Evolutionary conservation across 1,140 invertebrate genomes (phyloP), one percentile per base, ranked within the genome.

Genomic region (Pseudomyrmex sp.): DNA sequence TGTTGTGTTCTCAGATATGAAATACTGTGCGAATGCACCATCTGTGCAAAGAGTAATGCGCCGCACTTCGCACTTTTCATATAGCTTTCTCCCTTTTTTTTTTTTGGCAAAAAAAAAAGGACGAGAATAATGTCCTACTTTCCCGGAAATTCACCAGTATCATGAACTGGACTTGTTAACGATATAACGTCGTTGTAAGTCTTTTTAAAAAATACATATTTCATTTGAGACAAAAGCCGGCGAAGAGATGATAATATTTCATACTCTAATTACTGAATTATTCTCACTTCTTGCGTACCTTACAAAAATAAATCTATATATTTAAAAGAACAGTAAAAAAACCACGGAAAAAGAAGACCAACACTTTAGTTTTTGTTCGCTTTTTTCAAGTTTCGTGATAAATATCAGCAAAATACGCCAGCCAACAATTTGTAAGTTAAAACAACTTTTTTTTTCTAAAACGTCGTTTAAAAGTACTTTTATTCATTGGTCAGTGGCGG

Each of bases 21-120:
- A 83, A 82, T 63, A 82, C 58, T 86, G 63, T 59, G 84, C 46
- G 77, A 87, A 83, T 72, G 58, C 66, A 75, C 58, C 85, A 87
- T 75, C 77, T 87, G 85, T 48, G 35, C 52, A 52, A 18, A 54
- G 70, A 65, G 18, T 80, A 86, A 69, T 62, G 69, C 66, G 52
- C 52, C 15, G 70, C 10, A 75, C 82, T 87, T 72, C 65, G 26
- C 54, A 73, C 84, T 56, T 56, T 54, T 69, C 52, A 77, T 54
- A 54, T 44, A 72, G 52, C 66, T 66, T 76, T 76, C 65, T 26
- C 13, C 35, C 20, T 87, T 86, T 73, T 18, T 86, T 73, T 18
- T 20, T 18, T 35, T 26, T 26, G 26, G 5, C 35, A 35, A 35
- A 35, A 50, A 66, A 66, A 44, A 50, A 44, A 58, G 20, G 50